phyloP scores from a whole-genome alignment of 2,888 invertebrate species.

The Agapostemon virescens region DNA sequence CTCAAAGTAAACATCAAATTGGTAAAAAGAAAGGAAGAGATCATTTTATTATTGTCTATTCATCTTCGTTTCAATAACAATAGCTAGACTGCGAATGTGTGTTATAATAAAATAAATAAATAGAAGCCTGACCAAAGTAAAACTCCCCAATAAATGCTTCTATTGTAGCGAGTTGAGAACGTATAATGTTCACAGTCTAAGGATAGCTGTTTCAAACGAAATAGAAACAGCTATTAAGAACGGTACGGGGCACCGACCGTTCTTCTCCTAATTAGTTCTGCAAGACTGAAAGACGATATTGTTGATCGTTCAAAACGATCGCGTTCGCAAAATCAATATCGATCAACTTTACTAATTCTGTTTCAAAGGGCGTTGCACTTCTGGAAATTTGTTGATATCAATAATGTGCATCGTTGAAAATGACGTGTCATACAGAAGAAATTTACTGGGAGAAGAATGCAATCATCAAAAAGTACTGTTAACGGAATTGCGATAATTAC shows the following conservation, averaged over 20 bases:
- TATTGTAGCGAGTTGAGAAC: background rate
- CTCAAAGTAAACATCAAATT: conserved; percentile 20
- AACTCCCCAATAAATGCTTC: background rate
- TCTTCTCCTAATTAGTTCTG: background rate
- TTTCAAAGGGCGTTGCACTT: conserved; percentile 22
- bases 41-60: conserved; percentile 25
- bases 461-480: conserved; percentile 48
- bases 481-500: conserved; percentile 62
- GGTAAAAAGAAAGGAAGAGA: background rate
- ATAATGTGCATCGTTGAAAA: conserved; percentile 7
- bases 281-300: background rate
- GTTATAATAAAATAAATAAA: background rate
- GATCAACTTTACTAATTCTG: conserved; percentile 30
- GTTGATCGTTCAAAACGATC: conserved; percentile 10
- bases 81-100: background rate
- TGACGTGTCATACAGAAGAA: conserved; percentile 2
- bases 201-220: background rate
- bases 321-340: conserved; percentile 40
- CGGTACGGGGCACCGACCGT: background rate
- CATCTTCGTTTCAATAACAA: conserved; percentile 19
- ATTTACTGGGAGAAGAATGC: conserved; percentile 22
- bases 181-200: background rate
- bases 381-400: conserved; percentile 25
- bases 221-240: background rate
- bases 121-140: background rate